Base-by-base conservation (phyloP, 2,888 invertebrate species). In the Hemicrepidius hirtus region DNA sequence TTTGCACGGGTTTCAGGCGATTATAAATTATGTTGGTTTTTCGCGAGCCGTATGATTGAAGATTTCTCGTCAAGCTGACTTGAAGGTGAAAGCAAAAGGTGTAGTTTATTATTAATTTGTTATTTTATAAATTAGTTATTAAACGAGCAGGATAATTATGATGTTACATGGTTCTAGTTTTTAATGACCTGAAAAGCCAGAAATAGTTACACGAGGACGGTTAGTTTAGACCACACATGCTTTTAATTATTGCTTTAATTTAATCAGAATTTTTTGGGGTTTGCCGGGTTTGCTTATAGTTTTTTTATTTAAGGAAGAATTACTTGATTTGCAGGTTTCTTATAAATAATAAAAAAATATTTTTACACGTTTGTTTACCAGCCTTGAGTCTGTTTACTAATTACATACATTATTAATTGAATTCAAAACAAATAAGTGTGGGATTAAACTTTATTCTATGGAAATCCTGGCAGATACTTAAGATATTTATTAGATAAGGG, bases 331-430 rank as follows among this genome's bases (percentile, higher is more conserved):
- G n/a, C n/a, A n/a, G n/a, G n/a, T n/a, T n/a, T n/a, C n/a, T n/a
- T n/a, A n/a, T n/a, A n/a, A n/a, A n/a, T n/a, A n/a, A n/a, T n/a
- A n/a, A n/a, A n/a, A n/a, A n/a, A n/a, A n/a, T n/a, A n/a, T 44
- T 44, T 7, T 24, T 21, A 13, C 53, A 53, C 24, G 9, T 28
- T 53, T 46, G 9, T 21, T 13, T 5, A 24, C n/a, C 24, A 53
- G n/a, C 53, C 53, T 53, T 53, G 53, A 16, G 12, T 53, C 13
- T 13, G 53, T 53, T 53, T 53, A 21, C 24, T 53, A 53, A 53
- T 53, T 53, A 53, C 7, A 1, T 53, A 53, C 7, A 1, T 21
- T 44, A 18, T 28, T 53, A 53, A 53, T 53, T 53, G 28, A n/a
- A 13, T 28, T 12, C 24, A 53, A 53, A 53, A 53, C 53, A 53